Base-by-base conservation (phyloP, 2,797 vertebrate species). In the Microhierax caerulescens region DNA sequence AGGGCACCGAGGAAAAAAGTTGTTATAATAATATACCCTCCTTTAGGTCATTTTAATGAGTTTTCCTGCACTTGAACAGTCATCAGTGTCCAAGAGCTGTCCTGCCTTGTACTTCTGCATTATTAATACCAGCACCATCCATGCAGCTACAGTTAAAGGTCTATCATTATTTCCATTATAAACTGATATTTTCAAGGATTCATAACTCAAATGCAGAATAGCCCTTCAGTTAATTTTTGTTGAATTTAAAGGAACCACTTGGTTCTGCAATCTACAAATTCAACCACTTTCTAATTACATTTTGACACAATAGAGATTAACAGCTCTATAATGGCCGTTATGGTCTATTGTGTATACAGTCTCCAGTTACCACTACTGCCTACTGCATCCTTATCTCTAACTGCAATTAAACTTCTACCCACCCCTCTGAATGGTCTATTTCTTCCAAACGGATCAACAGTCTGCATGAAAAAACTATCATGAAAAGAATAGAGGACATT, bases 1-100 rank as follows among this genome's bases (percentile, higher is more conserved):
- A 96, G 92, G 79, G 81, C 83, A 50, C 53, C 25, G 41, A 65
- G 78, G 56, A 67, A 90, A 92, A 92, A 91, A 83, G 7, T 63
- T 61, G 48, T 54, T 90, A 51, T 50, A 76, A 75, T 72, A 82
- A 87, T 59, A 76, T 57, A 88, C 76, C 48, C 77, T 95, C 74
- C 87, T 96, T 96, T 85, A 94, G 90, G 93, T 95, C 50, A 88
- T 88, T 95, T 86, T 91, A 93, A 97, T 96, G 96, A 96, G 75
- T 30, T 96, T 96, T 96, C 96, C 84, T 96, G 45, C 63, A 65
- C 57, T 94, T 85, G 73, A 94, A 47, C 80, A 85, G 53, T 68
- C 74, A 37, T 90, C 88, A 69, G 5, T 53, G 69, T 88, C 88
- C 85, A 80, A 80, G 84, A 92, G 83, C 72, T 94, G 45, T 88